Evolutionary conservation across 2,797 vertebrate species (phyloP), one percentile per base, ranked within the genome.

Genomic region (Remorina albescens): DNA sequence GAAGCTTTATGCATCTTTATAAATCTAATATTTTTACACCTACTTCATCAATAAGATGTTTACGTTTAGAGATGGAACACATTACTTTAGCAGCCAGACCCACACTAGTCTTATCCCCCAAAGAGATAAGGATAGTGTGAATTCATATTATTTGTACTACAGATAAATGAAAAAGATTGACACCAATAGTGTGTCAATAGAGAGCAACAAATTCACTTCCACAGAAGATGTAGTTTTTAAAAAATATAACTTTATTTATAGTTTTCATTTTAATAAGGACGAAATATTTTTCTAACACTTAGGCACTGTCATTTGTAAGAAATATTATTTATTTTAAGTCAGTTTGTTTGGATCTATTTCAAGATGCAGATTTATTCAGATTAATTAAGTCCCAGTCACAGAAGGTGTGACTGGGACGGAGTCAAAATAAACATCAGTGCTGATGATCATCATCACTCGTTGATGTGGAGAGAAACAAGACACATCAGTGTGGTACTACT

Each of bases 341-440:
- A 37, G n/a, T 74, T 72, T 50, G 18, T 49, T 28, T 13, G 41
- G 55, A 2, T 36, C 34, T 75, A 32, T 47, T 68, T 67, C 55
- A 23, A 46, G 13, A 10, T 28, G 21, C 6, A 2, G 51, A 56
- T 37, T 25, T 39, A 57, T 57, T n/a, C n/a, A 67, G 15, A 47
- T 39, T 71, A n/a, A n/a, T n/a, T n/a, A n/a, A n/a, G n/a, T n/a
- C n/a, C n/a, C n/a, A n/a, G n/a, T n/a, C n/a, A n/a, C n/a, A n/a
- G n/a, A n/a, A n/a, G n/a, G n/a, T n/a, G n/a, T n/a, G n/a, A n/a
- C n/a, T n/a, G n/a, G n/a, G n/a, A n/a, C n/a, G 57, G 32, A 60
- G 15, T 57, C 18, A 34, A 55, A 28, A 41, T 55, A 30, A 34
- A 54, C 46, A 21, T 10, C 18, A 59, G 8, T 30, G 19, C 2